phyloP scores from a whole-genome alignment of 2,113 vertebrate species.

The Oryzias celebensis region DNA sequence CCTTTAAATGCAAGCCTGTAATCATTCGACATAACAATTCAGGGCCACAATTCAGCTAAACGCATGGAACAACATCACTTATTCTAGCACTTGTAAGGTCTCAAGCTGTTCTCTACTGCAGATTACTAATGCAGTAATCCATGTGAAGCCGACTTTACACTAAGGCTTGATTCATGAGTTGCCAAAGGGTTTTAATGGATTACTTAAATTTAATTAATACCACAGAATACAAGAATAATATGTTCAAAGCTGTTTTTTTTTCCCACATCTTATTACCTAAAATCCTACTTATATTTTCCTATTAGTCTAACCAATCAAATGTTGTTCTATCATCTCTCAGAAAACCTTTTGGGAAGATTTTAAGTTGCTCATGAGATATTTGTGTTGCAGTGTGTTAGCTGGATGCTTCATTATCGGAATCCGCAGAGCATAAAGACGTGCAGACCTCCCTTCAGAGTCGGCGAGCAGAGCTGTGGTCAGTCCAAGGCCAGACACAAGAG shows the following conservation, averaged over 20 bases:
- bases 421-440: conserved; percentile 53
- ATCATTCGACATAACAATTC: conserved; percentile 13
- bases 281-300: conserved; percentile 3
- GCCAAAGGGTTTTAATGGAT: conserved; percentile 20
- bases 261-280: background rate
- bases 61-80: conserved; percentile 8
- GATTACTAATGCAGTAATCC: conserved; percentile 27
- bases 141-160: conserved; percentile 10
- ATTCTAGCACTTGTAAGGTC: conserved; percentile 1
- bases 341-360: conserved; percentile 10
- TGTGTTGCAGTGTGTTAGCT: conserved; percentile 20
- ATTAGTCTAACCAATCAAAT: conserved; percentile 9
- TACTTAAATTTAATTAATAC: conserved; percentile 24
- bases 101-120: conserved; percentile 17
- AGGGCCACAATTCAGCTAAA: conserved; percentile 8
- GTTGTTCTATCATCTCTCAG: background rate
- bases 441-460: conserved; percentile 31
- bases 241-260: background rate
- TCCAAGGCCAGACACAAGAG: conserved; percentile 39
- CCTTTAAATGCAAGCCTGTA: conserved; percentile 10
- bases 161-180: conserved; percentile 22
- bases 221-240: conserved; percentile 1
- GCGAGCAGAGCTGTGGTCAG: conserved; percentile 47
- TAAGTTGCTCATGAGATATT: conserved; percentile 5
- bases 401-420: conserved; percentile 54